These are phyloP conservation scores for Lutjanus erythropterus DNA, from an alignment of 2,113 vertebrate genomes.

Conservation along the genomic window DNA sequence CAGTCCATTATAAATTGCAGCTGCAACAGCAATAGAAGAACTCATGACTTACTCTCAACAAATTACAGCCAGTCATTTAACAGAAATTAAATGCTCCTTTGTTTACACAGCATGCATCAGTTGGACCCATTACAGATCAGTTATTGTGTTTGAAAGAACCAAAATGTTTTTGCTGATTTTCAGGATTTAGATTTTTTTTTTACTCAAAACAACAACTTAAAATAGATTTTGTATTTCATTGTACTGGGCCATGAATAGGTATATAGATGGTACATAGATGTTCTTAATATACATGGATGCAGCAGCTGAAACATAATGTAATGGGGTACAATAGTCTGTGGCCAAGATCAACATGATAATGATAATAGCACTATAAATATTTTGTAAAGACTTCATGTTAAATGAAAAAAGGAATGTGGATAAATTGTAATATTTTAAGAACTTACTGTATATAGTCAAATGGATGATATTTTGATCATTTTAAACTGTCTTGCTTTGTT, in stretches of 20 bases:
- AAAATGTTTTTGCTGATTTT: neutral
- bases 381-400: neutral
- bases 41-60: neutral
- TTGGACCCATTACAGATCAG: neutral
- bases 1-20: constrained; percentile 9
- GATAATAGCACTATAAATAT: constrained; percentile 1
- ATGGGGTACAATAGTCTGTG: neutral
- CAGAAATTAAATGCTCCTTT: neutral
- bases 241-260: neutral
- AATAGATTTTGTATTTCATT: constrained; percentile 26
- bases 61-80: neutral
- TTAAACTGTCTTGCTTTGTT: neutral
- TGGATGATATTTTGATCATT: neutral
- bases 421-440: constrained; percentile 29
- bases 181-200: neutral
- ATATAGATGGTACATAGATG: neutral
- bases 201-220: too few relatives aligned
- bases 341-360: neutral
- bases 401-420: constrained; percentile 19
- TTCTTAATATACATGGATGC: neutral
- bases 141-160: neutral
- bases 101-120: neutral
- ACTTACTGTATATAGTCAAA: constrained; percentile 35
- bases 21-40: neutral
- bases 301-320: neutral